Conservation (phyloP, 1,140 invertebrate genomes). For the Bombus affinis region DNA sequence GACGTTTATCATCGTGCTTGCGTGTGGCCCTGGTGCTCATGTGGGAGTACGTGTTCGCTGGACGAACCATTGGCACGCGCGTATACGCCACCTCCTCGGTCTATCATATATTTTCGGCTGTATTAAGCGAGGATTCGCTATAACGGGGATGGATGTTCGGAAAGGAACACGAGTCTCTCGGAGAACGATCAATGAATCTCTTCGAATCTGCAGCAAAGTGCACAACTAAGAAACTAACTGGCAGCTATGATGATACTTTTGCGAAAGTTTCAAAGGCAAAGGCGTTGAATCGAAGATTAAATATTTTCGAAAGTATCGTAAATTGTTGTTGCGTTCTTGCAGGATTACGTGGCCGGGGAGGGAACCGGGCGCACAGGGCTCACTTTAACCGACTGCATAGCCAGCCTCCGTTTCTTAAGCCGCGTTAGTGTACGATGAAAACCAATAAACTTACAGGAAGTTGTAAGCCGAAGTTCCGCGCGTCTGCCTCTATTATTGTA, state of each 20-base stretch:
- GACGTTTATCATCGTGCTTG: slow-evolving; percentile 65
- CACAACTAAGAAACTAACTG: not conserved
- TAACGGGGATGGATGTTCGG: too few species aligned
- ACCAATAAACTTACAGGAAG: slow-evolving; percentile 51
- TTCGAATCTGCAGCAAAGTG: not conserved
- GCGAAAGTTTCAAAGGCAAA: not conserved
- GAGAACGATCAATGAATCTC: not conserved
- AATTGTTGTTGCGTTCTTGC: not conserved
- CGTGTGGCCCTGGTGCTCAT: slow-evolving; percentile 47
- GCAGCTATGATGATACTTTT: not conserved
- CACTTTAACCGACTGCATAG: slow-evolving; percentile 6
- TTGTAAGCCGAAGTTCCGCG: slow-evolving; percentile 48
- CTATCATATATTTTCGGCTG: not conserved
- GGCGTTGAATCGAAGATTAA: not conserved
- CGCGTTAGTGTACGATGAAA: slow-evolving; percentile 30
- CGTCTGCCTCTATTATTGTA: slow-evolving; percentile 48
- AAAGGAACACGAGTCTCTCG: too few species aligned
- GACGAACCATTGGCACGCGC: not conserved
- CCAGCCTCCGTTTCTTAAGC: slow-evolving; percentile 32
- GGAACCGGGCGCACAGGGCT: not conserved
- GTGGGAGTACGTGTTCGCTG: slow-evolving; percentile 19
- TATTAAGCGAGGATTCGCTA: not conserved
- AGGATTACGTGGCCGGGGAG: not conserved
- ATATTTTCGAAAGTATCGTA: not conserved
- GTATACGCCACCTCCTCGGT: not conserved